A percentile compares a stretch with the other conserved stretches of the same genome.
Conservation (phyloP, 2,888 invertebrate genomes). For the Psylliodes chrysocephalus region DNA sequence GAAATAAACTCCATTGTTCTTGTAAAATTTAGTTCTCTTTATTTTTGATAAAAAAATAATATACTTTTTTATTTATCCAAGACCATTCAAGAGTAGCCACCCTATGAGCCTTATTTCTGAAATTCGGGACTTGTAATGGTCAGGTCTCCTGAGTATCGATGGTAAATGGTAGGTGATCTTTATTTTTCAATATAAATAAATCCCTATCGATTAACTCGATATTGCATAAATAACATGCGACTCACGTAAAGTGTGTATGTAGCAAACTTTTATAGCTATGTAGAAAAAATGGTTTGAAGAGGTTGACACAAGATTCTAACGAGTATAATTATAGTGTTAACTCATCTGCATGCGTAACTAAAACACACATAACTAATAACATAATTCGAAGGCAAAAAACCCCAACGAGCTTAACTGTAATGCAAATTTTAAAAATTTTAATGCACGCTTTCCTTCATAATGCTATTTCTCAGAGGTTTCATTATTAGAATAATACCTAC, state of each 20-base stretch:
- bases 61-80: too few relatives aligned
- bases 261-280: constrained; percentile 4
- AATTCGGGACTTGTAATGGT: too few relatives aligned
- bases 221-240: constrained; percentile 3
- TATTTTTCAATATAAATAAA: too few relatives aligned
- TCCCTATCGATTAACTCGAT: neutral
- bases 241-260: constrained; percentile 4
- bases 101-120: too few relatives aligned
- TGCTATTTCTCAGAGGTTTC: neutral
- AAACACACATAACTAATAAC: constrained; percentile 12
- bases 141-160: too few relatives aligned
- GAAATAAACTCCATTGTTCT: too few relatives aligned
- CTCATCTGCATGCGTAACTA: constrained; percentile 14
- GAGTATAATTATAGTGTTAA: constrained; percentile 11
- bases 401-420: constrained; percentile 4
- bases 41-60: too few relatives aligned
- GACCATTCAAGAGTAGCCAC: too few relatives aligned
- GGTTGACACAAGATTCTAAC: constrained; percentile 6
- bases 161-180: too few relatives aligned
- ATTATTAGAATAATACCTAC: neutral
- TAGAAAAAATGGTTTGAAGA: neutral
- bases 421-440: neutral
- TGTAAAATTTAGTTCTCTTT: too few relatives aligned
- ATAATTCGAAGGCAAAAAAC: constrained; percentile 3
- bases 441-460: neutral